phyloP scores from a whole-genome alignment of 2,797 vertebrate species.

The Phataginus tetradactyla region DNA sequence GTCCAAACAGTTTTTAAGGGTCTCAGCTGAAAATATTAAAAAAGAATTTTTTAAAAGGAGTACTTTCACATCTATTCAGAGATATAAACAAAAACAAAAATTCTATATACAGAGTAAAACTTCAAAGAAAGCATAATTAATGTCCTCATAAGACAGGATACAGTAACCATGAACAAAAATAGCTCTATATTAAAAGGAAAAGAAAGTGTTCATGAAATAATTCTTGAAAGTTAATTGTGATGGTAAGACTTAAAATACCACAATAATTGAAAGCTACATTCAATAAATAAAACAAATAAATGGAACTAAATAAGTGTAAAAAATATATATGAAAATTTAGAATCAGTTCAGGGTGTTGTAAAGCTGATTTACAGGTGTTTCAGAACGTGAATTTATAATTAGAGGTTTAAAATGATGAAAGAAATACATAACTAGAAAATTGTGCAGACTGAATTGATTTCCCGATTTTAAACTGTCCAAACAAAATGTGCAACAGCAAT shows the following conservation, averaged over 20 bases:
- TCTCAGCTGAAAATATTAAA: not conserved
- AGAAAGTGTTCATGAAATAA: not conserved
- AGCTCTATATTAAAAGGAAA: not conserved
- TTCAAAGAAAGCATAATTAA: not conserved
- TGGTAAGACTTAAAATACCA: not conserved
- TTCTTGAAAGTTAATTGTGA: not conserved
- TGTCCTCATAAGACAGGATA: not conserved
- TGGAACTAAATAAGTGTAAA: not conserved
- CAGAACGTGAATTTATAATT: not conserved
- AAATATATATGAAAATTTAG: not conserved
- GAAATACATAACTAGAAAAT: not conserved
- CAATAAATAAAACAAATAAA: not conserved
- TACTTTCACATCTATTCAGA: not conserved
- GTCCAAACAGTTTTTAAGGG: not conserved
- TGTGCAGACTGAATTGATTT: not conserved
- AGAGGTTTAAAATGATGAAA: not conserved
- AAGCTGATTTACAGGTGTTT: not conserved
- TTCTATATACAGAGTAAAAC: not conserved
- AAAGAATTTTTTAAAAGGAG: not conserved
- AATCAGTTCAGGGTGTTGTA: not conserved
- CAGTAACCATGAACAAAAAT: not conserved
- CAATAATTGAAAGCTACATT: not conserved
- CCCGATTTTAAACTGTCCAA: not conserved
- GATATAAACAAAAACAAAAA: not conserved
- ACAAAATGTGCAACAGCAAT: not conserved